Evolutionary conservation across 2,888 invertebrate species (phyloP).

Genomic region (Baronia brevicornis): DNA sequence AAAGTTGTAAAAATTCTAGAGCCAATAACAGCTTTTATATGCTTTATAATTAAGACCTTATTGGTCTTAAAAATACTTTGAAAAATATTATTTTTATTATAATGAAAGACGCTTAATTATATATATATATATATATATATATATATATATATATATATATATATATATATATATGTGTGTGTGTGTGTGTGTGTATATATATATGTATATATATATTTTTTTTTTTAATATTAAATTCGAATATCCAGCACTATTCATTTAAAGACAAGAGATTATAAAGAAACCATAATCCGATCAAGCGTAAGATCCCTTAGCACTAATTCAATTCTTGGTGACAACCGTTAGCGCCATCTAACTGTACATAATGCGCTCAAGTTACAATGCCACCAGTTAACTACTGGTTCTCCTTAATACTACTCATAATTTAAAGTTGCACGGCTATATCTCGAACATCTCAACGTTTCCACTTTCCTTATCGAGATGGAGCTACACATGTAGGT

Average conservation of each 20-base stretch:
- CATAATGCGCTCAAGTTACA: slow-evolving; percentile 37
- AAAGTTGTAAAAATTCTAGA: slow-evolving; percentile 3
- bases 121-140: too few species aligned
- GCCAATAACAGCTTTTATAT: neutral
- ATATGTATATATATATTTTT: too few species aligned
- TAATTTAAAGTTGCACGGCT: slow-evolving; percentile 16
- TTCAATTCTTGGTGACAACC: slow-evolving; percentile 26
- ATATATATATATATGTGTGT: too few species aligned
- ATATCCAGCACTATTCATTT: too few species aligned
- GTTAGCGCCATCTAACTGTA: slow-evolving; percentile 51
- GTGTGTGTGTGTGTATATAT: too few species aligned
- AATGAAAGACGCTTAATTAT: too few species aligned
- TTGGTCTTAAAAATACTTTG: too few species aligned
- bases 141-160: too few species aligned
- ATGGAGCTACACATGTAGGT: slow-evolving; percentile 18
- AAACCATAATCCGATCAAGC: slow-evolving; percentile 16
- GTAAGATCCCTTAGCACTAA: slow-evolving; percentile 18
- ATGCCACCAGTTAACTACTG: slow-evolving; percentile 27
- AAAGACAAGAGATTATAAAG: too few species aligned
- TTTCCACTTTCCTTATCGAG: slow-evolving; percentile 20
- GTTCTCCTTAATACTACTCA: slow-evolving; percentile 20
- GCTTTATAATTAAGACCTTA: neutral
- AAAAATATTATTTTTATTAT: too few species aligned
- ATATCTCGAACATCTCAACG: slow-evolving; percentile 19
- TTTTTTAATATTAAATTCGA: too few species aligned